phyloP scores from a whole-genome alignment of 1,140 invertebrate species.

The Nilaparvata lugens region DNA sequence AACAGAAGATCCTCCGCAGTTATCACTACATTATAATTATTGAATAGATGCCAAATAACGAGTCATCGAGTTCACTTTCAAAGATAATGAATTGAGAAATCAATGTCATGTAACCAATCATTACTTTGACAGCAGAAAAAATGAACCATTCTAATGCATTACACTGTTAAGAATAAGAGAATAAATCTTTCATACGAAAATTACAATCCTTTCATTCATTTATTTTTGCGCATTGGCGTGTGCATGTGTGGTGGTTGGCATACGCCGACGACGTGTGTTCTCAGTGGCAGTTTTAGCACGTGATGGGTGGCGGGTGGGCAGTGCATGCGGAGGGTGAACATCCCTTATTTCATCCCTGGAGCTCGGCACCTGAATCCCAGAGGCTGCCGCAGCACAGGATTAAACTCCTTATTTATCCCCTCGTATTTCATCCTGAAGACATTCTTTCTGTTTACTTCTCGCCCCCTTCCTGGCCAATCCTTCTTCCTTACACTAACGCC shows the following conservation, averaged over 20 bases:
- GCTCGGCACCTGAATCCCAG: conserved; percentile 1
- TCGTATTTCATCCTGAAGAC: conserved; percentile 5
- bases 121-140: no score
- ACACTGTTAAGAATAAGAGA: no score
- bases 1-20: no score
- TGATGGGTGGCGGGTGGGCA: no score
- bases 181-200: no score
- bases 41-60: no score
- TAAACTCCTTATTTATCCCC: conserved; percentile 6
- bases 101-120: no score
- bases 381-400: conserved; percentile 4
- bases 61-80: no score
- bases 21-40: no score
- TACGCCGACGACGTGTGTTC: neutral
- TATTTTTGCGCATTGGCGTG: neutral
- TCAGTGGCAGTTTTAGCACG: neutral
- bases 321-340: neutral
- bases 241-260: neutral
- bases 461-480: neutral
- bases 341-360: neutral
- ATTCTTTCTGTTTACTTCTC: conserved; percentile 3
- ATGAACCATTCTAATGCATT: no score
- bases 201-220: no score
- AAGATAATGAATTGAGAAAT: no score
- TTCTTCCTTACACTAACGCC: neutral